Evolutionary conservation across 1,140 invertebrate species (phyloP).

Genomic region (Bombus picipes): DNA sequence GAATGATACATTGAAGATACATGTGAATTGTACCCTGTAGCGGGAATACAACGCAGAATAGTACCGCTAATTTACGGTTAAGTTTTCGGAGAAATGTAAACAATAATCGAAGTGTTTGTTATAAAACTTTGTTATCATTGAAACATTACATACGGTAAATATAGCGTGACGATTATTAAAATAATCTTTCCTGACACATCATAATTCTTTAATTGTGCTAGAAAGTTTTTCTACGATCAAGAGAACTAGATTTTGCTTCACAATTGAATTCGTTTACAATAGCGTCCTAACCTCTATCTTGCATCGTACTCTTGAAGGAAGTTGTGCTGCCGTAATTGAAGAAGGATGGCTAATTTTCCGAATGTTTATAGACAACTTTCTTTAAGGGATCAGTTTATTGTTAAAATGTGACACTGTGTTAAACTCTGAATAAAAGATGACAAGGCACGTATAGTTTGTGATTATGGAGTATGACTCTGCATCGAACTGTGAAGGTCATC

Average conservation of each 20-base stretch:
- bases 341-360: neutral
- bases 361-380: neutral
- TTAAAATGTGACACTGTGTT: slow-evolving; percentile 35
- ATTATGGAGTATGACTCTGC: slow-evolving; percentile 79
- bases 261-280: slow-evolving; percentile 7
- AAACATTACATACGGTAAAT: neutral
- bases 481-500: slow-evolving; percentile 72
- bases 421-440: slow-evolving; percentile 60
- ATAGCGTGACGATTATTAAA: neutral
- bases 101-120: slow-evolving; percentile 56
- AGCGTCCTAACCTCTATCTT: slow-evolving; percentile 40
- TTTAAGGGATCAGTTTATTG: neutral
- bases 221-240: slow-evolving; percentile 4
- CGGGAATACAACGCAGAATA: neutral
- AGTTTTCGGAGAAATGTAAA: slow-evolving; percentile 59
- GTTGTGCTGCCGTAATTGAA: neutral
- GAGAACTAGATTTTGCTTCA: neutral
- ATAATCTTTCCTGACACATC: too few relatives aligned
- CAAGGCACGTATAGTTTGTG: slow-evolving; percentile 26
- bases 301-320: neutral
- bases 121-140: neutral
- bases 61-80: slow-evolving; percentile 45
- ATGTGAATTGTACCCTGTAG: neutral
- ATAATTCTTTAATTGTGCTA: neutral
- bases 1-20: neutral